phyloP scores from a whole-genome alignment of 1,140 invertebrate species.

The Steinernema khuongi region DNA sequence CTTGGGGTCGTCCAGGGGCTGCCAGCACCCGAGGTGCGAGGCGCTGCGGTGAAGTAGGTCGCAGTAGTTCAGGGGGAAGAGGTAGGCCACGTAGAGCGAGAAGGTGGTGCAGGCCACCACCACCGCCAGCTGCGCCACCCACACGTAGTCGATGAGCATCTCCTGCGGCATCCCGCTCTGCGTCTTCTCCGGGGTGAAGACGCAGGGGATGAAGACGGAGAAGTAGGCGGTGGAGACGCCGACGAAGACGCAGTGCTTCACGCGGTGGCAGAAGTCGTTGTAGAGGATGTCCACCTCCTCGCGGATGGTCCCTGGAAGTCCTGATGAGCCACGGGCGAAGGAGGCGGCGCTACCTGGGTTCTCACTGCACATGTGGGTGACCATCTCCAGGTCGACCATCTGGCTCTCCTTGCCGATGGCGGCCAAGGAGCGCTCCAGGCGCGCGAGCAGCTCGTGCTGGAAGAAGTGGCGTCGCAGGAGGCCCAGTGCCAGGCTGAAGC shows the following conservation, averaged over 20 bases:
- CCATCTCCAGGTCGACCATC: conserved; percentile 36
- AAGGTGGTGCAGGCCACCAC: conserved; percentile 78
- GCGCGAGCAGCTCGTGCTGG: neutral
- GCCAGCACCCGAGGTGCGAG: conserved; percentile 80
- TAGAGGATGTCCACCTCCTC: conserved; percentile 77
- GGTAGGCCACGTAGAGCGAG: conserved; percentile 73
- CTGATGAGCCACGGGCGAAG: conserved; percentile 61
- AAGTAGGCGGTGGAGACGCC: conserved; percentile 84
- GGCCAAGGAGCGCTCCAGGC: neutral
- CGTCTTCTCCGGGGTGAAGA: conserved; percentile 69
- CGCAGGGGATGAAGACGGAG: conserved; percentile 79
- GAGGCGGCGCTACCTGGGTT: conserved; percentile 43
- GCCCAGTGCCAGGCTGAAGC: neutral
- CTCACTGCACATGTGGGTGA: conserved; percentile 39
- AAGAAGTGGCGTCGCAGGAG: neutral
- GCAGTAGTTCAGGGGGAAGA: conserved; percentile 72
- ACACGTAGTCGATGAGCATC: conserved; percentile 76
- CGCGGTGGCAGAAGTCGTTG: conserved; percentile 77
- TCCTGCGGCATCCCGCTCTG: conserved; percentile 65
- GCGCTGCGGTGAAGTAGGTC: conserved; percentile 82
- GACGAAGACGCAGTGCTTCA: conserved; percentile 83
- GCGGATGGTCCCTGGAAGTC: conserved; percentile 66
- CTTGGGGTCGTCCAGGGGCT: conserved; percentile 64
- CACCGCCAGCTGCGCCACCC: conserved; percentile 74
- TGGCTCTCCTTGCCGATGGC: neutral